phyloP scores from a whole-genome alignment of 2,113 vertebrate species.

The Okapia johnstoni region DNA sequence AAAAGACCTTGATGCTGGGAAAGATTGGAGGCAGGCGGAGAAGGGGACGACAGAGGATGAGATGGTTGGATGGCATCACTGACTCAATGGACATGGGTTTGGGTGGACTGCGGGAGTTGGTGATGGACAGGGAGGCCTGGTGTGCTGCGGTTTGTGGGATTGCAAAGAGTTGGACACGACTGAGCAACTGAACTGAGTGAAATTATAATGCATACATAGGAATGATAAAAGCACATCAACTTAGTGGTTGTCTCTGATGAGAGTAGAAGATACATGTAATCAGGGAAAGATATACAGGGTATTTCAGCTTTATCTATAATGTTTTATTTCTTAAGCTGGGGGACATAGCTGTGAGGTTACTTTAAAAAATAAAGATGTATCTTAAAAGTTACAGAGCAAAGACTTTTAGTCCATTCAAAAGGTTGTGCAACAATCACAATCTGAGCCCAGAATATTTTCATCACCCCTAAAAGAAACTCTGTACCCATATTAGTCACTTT shows the following conservation, averaged over 20 bases:
- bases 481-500: neutral
- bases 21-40: too few relatives aligned
- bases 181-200: neutral
- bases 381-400: neutral
- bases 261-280: neutral
- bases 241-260: constrained; percentile 11
- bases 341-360: neutral
- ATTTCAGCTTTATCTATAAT: neutral
- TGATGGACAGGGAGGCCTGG: too few relatives aligned
- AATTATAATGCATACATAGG: constrained; percentile 11
- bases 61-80: too few relatives aligned
- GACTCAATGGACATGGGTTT: too few relatives aligned
- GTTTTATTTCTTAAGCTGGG: neutral
- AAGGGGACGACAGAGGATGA: too few relatives aligned
- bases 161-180: too few relatives aligned
- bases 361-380: constrained; percentile 8
- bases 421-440: neutral
- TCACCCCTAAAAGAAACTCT: neutral
- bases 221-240: constrained; percentile 18
- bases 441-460: neutral
- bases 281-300: neutral
- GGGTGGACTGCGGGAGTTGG: too few relatives aligned
- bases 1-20: too few relatives aligned
- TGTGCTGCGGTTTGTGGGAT: too few relatives aligned
- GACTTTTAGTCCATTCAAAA: neutral